These are phyloP conservation scores for Oxygymnocypris stewartii DNA, from an alignment of 2,113 vertebrate genomes.

Conservation along the genomic window DNA sequence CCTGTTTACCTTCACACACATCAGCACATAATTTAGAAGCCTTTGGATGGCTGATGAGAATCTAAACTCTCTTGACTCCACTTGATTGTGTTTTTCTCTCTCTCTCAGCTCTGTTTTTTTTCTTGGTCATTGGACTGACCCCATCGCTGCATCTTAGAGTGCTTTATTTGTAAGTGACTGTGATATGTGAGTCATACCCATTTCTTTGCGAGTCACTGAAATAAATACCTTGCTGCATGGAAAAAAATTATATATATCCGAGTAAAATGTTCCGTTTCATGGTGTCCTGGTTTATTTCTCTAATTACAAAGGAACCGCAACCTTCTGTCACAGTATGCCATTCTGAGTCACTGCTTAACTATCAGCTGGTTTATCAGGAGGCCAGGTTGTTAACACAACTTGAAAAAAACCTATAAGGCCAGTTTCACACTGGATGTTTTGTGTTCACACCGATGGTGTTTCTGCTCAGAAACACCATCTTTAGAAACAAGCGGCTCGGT, in stretches of 20 bases:
- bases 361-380: constrained; percentile 1
- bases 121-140: constrained; percentile 11
- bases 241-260: not conserved
- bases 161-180: constrained; percentile 19
- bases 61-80: constrained; percentile 21
- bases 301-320: not conserved
- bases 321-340: not conserved
- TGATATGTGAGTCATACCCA: constrained; percentile 3
- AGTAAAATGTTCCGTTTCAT: not conserved
- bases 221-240: not conserved
- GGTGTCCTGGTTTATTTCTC: not conserved
- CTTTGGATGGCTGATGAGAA: not conserved
- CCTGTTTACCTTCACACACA: not conserved
- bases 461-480: not conserved
- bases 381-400: not conserved
- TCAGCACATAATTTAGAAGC: constrained; percentile 18
- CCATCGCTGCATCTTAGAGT: constrained; percentile 20
- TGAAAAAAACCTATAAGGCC: not conserved
- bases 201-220: constrained; percentile 1
- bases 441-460: not conserved
- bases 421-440: constrained; percentile 2
- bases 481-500: too few species aligned
- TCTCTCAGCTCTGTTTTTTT: not conserved
- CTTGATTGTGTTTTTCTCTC: constrained; percentile 30
- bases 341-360: not conserved